These are phyloP conservation scores for Sus scrofa DNA, from an alignment of 2,113 vertebrate species.

Conservation along the genomic window T2T-Sscrofa CM000830.6:19020001-19020500, in stretches of 20 bases:
- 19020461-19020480: too few relatives aligned
- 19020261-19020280: background rate
- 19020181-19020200: background rate
- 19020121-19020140: background rate
- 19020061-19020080: background rate
- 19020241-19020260: background rate
- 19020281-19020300: background rate
- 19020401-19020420: background rate
- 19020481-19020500: background rate
- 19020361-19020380: background rate
- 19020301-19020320: conserved; percentile 16
- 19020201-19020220: background rate
- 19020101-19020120: background rate
- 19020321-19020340: conserved; percentile 27
- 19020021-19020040: background rate
- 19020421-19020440: background rate
- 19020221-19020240: background rate
- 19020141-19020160: background rate
- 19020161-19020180: background rate
- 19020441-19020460: background rate
- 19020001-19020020: background rate
- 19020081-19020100: background rate
- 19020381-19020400: background rate
- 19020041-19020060: background rate
- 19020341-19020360: background rate